These are phyloP conservation scores for Galeruca laticollis DNA, from an alignment of 2,888 invertebrate species.

Conservation along the genomic window DNA sequence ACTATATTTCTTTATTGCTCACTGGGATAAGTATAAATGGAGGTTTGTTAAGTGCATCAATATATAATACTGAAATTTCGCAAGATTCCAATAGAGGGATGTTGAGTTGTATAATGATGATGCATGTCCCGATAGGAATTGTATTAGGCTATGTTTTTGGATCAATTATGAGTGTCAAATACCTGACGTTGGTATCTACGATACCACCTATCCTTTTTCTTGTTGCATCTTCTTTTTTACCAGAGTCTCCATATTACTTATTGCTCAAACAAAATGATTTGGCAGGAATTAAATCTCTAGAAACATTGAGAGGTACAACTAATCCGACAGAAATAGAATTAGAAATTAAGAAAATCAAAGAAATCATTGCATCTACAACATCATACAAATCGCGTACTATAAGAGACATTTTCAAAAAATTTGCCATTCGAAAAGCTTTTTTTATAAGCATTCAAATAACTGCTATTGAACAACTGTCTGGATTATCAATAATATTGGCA, in stretches of 20 bases:
- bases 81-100: conserved; percentile 54
- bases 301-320: conserved; percentile 30
- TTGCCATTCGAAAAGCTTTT: conserved; percentile 69
- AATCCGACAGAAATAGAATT: conserved; percentile 26
- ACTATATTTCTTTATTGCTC: background rate
- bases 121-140: conserved; percentile 39
- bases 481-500: conserved; percentile 82
- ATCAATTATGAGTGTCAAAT: conserved; percentile 40
- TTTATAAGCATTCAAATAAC: conserved; percentile 79
- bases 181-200: conserved; percentile 38
- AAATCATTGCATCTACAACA: conserved; percentile 26
- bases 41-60: background rate
- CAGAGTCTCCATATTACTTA: conserved; percentile 49
- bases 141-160: conserved; percentile 44
- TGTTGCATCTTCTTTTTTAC: conserved; percentile 26
- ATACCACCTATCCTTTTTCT: conserved; percentile 43
- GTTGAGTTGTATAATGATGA: conserved; percentile 66
- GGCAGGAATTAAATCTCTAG: conserved; percentile 71
- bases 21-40: background rate
- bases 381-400: conserved; percentile 3
- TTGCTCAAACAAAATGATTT: conserved; percentile 66
- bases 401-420: conserved; percentile 24
- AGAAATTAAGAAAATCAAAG: conserved; percentile 39
- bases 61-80: conserved; percentile 16
- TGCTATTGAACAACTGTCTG: conserved; percentile 84